Evolutionary conservation across 2,888 invertebrate genomes (phyloP).

Genomic region (Oegoconia quadripuncta): DNA sequence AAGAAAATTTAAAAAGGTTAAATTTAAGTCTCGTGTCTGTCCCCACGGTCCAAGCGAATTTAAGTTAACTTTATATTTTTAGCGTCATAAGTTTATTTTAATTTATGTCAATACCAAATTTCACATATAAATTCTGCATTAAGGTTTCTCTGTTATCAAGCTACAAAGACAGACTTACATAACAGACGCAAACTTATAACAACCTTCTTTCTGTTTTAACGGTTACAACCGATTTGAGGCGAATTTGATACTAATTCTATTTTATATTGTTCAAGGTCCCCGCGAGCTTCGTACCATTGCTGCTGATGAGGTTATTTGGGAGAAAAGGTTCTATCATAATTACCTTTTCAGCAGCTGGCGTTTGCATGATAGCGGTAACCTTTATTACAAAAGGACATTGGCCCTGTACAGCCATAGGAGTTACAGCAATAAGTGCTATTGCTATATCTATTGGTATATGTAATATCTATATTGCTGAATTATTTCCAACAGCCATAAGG

Average conservation of each 20-base stretch:
- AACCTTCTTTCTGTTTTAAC: no score
- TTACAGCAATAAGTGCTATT: conserved; percentile 30
- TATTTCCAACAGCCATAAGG: conserved; percentile 52
- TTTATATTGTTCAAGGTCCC: conserved; percentile 38
- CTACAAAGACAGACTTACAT: no score
- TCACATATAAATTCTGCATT: no score
- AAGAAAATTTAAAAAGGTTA: no score
- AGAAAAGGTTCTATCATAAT: conserved; percentile 32
- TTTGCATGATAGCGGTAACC: conserved; percentile 33
- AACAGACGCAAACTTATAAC: no score
- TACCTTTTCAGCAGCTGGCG: conserved; percentile 24
- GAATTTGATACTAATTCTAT: not conserved
- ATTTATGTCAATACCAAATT: no score
- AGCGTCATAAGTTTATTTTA: no score
- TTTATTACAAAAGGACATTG: conserved; percentile 34
- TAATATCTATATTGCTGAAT: conserved; percentile 41
- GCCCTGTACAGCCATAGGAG: conserved; percentile 30
- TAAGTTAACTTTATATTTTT: no score
- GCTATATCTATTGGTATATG: conserved; percentile 29
- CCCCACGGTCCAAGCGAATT: no score
- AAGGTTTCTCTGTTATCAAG: no score
- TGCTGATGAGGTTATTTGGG: conserved; percentile 36
- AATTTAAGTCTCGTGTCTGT: no score
- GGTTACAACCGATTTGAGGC: no score
- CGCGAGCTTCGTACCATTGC: conserved; percentile 26